Percentiles rank a stretch among this genome's conserved stretches.
These are phyloP conservation scores for Nyctalus aviator DNA, from an alignment of 2,797 vertebrate species.

Conservation along the genomic window DNA sequence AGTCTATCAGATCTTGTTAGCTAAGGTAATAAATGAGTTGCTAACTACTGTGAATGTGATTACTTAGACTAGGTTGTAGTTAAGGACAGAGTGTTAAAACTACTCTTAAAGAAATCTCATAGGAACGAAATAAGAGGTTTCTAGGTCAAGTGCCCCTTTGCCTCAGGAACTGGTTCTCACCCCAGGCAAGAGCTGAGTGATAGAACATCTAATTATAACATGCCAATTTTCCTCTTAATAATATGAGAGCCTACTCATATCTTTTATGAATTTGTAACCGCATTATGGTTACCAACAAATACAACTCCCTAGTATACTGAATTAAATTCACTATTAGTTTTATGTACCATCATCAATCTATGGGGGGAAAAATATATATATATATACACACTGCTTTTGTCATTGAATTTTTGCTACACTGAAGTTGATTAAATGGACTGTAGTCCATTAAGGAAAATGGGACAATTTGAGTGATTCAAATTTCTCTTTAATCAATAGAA, in stretches of 20 bases:
- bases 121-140: not conserved
- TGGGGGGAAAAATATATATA: not conserved
- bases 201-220: not conserved
- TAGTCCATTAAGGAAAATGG: slow-evolving; percentile 37
- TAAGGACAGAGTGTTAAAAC: not conserved
- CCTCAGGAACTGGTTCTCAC: not conserved
- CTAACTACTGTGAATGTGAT: not conserved
- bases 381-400: not conserved
- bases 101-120: not conserved
- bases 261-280: not conserved
- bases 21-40: not conserved
- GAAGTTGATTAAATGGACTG: not conserved
- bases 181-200: not conserved
- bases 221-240: not conserved
- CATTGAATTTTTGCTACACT: no score
- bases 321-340: not conserved
- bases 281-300: not conserved
- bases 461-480: not conserved
- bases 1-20: not conserved
- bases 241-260: not conserved
- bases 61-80: not conserved
- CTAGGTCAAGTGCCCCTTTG: not conserved
- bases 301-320: not conserved
- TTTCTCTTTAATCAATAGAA: not conserved
- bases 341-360: not conserved